These are phyloP conservation scores for Montipora foliosa DNA, from an alignment of 64 coral and sea anemone species.

Conservation along the genomic window DNA sequence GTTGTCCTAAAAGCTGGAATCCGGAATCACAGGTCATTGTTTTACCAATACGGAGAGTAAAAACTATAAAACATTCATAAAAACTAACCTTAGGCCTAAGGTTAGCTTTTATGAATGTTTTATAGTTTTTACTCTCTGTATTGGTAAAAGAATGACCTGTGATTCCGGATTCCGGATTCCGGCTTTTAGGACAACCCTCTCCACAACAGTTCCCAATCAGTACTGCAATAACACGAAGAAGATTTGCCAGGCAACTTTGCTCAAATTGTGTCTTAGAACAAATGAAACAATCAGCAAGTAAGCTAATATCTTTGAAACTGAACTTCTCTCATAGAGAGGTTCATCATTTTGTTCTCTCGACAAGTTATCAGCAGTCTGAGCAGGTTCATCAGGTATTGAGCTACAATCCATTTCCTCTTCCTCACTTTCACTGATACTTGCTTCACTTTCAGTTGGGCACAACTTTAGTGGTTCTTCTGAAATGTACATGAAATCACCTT, in stretches of 20 bases:
- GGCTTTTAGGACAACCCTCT: too few species aligned
- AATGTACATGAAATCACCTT: not conserved
- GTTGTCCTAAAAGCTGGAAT: not conserved
- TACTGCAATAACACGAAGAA: conserved; percentile 24
- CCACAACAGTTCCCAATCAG: not conserved
- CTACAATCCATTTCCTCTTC: conserved; percentile 13
- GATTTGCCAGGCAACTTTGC: conserved; percentile 35
- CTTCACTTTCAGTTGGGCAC: conserved; percentile 8
- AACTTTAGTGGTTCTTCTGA: not conserved
- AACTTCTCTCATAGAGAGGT: conserved; percentile 27
- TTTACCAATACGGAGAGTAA: too few species aligned
- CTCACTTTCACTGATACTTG: conserved; percentile 25
- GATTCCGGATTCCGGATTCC: too few species aligned
- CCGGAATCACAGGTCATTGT: too few species aligned
- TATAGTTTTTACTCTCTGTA: too few species aligned
- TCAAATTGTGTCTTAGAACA: conserved; percentile 44
- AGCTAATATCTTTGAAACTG: conserved; percentile 9
- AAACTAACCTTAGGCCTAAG: too few species aligned
- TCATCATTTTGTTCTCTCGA: not conserved
- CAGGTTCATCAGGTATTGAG: not conserved
- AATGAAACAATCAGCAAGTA: conserved; percentile 45
- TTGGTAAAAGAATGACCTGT: too few species aligned
- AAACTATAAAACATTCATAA: too few species aligned
- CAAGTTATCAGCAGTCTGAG: not conserved
- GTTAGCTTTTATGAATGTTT: too few species aligned